Percentiles rank a stretch among this genome's conserved stretches.
Conservation (phyloP, 2,888 invertebrate species). For the Mythimna loreyi region DNA sequence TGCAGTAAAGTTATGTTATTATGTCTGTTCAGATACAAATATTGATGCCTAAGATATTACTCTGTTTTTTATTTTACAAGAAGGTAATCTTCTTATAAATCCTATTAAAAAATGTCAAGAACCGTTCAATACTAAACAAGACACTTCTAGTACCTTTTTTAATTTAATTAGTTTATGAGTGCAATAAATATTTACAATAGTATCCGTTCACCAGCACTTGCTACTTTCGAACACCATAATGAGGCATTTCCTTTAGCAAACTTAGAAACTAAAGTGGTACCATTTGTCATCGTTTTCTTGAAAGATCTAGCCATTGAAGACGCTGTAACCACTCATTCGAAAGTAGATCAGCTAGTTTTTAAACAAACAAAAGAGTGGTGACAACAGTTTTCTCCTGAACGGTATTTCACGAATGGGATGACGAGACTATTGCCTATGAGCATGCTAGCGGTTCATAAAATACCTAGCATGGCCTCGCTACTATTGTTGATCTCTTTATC, state of each 20-base stretch:
- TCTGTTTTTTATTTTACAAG: background rate
- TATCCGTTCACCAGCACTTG: slow-evolving; percentile 18
- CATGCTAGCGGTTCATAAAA: background rate
- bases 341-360: slow-evolving; percentile 1
- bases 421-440: background rate
- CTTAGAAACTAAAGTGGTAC: slow-evolving; percentile 39
- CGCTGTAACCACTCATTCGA: background rate
- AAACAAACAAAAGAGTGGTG: slow-evolving; percentile 3
- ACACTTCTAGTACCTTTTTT: background rate
- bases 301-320: slow-evolving; percentile 28
- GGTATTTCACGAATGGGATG: background rate
- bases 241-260: slow-evolving; percentile 48
- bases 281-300: slow-evolving; percentile 38
- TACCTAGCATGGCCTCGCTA: background rate
- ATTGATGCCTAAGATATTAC: background rate
- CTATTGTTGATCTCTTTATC: background rate
- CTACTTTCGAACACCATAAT: slow-evolving; percentile 50
- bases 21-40: background rate
- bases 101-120: background rate
- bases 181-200: slow-evolving; percentile 43
- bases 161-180: slow-evolving; percentile 39
- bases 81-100: too few relatives aligned
- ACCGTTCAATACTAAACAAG: background rate
- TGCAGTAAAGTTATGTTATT: background rate
- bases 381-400: background rate